Conservation (phyloP, 92 coral and sea anemone genomes). For the Porites cylindrica region DNA sequence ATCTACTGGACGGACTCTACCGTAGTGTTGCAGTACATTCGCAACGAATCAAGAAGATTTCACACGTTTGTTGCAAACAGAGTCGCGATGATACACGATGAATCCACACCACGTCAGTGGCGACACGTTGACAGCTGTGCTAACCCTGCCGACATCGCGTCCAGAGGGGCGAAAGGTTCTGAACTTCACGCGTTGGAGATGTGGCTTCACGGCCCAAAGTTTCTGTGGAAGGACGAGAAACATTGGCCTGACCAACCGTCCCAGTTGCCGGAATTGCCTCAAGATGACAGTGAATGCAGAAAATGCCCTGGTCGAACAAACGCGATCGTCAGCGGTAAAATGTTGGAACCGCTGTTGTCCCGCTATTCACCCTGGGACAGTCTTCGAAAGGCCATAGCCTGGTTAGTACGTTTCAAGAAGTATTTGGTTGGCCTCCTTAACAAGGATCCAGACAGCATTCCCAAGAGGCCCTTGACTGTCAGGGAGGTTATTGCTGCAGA, state of each 20-base stretch:
- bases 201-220: constrained; percentile 9
- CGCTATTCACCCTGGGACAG: constrained; percentile 21
- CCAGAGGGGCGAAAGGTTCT: not conserved
- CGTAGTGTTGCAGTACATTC: constrained; percentile 31
- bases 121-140: constrained; percentile 7
- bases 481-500: not conserved
- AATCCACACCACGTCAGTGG: constrained; percentile 38
- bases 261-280: not conserved
- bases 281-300: constrained; percentile 2
- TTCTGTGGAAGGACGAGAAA: constrained; percentile 9
- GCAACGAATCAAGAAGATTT: constrained; percentile 28
- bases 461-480: not conserved
- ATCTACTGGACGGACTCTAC: constrained; percentile 59
- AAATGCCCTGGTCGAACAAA: not conserved
- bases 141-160: constrained; percentile 22
- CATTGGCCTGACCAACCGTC: constrained; percentile 9
- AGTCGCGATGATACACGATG: constrained; percentile 33
- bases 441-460: constrained; percentile 6
- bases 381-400: not conserved
- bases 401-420: constrained; percentile 4
- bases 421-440: not conserved
- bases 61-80: constrained; percentile 57
- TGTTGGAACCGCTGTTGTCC: not conserved
- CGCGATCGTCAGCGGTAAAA: not conserved
- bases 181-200: not conserved